Evolutionary conservation across 2,797 vertebrate species (phyloP).

Genomic region (Oophaga sylvatica): DNA sequence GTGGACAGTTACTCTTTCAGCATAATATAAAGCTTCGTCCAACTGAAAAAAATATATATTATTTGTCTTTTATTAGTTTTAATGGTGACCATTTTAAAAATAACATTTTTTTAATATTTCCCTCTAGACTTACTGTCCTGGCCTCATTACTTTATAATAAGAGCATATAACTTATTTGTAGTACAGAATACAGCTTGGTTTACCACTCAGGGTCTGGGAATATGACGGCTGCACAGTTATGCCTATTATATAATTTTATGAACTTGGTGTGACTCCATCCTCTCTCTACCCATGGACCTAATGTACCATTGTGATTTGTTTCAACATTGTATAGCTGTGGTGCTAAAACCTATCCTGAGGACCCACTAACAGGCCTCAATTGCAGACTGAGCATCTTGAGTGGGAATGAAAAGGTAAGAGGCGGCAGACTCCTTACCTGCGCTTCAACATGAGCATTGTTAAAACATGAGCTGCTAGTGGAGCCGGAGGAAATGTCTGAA

Average conservation of each 20-base stretch:
- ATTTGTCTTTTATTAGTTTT: neutral
- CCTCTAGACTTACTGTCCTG: neutral
- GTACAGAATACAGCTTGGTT: neutral
- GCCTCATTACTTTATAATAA: neutral
- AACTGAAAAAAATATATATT: too few relatives aligned
- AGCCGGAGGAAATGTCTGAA: slow-evolving; percentile 42
- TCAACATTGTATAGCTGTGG: slow-evolving; percentile 8
- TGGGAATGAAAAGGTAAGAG: slow-evolving; percentile 6
- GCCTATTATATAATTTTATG: slow-evolving; percentile 17
- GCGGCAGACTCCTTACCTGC: slow-evolving; percentile 1
- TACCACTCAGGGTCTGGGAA: neutral
- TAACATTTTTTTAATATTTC: neutral
- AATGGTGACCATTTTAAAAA: neutral
- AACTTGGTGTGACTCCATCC: slow-evolving; percentile 21
- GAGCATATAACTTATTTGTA: neutral
- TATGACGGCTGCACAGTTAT: neutral
- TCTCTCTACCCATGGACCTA: slow-evolving; percentile 30
- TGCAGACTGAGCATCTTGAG: slow-evolving; percentile 38
- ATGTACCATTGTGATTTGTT: slow-evolving; percentile 32
- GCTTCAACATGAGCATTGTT: slow-evolving; percentile 19
- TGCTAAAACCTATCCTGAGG: slow-evolving; percentile 24
- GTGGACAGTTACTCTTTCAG: too few relatives aligned
- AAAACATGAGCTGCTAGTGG: slow-evolving; percentile 42
- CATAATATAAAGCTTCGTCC: neutral
- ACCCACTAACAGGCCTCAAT: slow-evolving; percentile 34